phyloP scores from a whole-genome alignment of 2,888 invertebrate genomes.

The Tryphoninae sp. region DNA sequence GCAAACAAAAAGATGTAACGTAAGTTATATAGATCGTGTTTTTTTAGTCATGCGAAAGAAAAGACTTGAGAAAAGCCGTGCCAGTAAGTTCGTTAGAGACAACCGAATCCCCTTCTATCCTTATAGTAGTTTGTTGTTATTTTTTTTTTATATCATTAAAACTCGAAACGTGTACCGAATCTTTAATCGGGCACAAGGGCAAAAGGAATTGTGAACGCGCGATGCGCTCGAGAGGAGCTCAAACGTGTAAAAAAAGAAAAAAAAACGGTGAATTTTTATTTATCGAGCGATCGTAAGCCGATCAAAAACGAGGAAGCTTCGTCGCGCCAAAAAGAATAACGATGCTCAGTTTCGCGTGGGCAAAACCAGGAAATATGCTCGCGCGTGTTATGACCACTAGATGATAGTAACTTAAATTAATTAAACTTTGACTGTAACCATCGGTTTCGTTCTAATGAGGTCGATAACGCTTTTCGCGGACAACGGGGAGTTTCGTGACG shows the following conservation, averaged over 20 bases:
- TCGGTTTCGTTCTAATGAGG: slow-evolving; percentile 32
- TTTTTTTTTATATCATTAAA: slow-evolving; percentile 10
- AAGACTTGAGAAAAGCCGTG: slow-evolving; percentile 60
- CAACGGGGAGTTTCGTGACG: slow-evolving; percentile 23
- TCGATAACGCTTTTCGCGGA: slow-evolving; percentile 20
- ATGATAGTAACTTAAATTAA: slow-evolving; percentile 46
- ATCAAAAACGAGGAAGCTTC: slow-evolving; percentile 5
- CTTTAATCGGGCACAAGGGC: slow-evolving; percentile 19
- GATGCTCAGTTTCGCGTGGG: neutral
- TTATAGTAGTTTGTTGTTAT: slow-evolving; percentile 34
- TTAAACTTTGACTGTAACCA: slow-evolving; percentile 47
- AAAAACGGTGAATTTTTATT: neutral
- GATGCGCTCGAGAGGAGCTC: neutral
- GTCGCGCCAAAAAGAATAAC: neutral
- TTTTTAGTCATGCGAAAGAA: slow-evolving; percentile 60
- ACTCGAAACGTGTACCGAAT: slow-evolving; percentile 19
- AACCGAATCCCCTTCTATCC: slow-evolving; percentile 1
- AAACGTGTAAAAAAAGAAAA: no score
- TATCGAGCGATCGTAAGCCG: neutral
- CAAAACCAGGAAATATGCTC: slow-evolving; percentile 26
- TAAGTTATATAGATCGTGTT: slow-evolving; percentile 47
- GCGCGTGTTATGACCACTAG: slow-evolving; percentile 32
- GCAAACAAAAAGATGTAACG: neutral
- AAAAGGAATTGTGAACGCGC: slow-evolving; percentile 25
- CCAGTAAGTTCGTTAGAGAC: slow-evolving; percentile 53